A percentile compares a stretch with the other conserved stretches of the same genome.
Evolutionary conservation across 2,888 invertebrate genomes (phyloP).

Genomic region (Drosophila engyochracea): DNA sequence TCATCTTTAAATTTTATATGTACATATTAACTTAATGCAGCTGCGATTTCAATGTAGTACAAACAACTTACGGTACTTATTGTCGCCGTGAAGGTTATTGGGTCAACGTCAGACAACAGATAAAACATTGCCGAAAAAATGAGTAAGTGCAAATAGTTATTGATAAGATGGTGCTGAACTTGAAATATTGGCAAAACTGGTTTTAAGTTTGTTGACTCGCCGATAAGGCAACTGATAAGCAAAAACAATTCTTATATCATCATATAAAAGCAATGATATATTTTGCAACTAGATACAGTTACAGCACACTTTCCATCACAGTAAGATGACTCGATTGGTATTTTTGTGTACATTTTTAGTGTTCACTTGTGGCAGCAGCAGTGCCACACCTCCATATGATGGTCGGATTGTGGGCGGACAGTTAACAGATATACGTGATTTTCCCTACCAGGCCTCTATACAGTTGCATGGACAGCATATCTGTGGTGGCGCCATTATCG

Average conservation of each 20-base stretch:
- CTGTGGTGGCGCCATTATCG: conserved; percentile 79
- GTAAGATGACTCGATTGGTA: conserved; percentile 23
- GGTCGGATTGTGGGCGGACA: conserved; percentile 76
- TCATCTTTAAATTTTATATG: neutral
- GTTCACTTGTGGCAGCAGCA: conserved; percentile 8
- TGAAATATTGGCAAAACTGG: conserved; percentile 51
- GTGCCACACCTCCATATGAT: conserved; percentile 45
- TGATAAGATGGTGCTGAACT: conserved; percentile 58
- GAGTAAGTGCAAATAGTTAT: conserved; percentile 56
- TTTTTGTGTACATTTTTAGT: conserved; percentile 9
- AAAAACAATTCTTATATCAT: neutral
- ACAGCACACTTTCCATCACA: neutral
- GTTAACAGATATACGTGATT: conserved; percentile 58
- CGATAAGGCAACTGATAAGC: conserved; percentile 48
- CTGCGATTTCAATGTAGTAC: neutral
- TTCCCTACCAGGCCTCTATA: conserved; percentile 73
- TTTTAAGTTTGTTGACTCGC: conserved; percentile 54
- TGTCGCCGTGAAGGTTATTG: conserved; percentile 50
- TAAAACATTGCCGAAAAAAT: conserved; percentile 12
- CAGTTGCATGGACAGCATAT: conserved; percentile 63
- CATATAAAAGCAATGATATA: conserved; percentile 44
- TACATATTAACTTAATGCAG: neutral
- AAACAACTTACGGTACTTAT: neutral
- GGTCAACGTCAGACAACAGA: conserved; percentile 68
- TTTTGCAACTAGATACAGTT: conserved; percentile 17